These are phyloP conservation scores for Gyps fulvus DNA, from an alignment of 2,113 vertebrate species.

Conservation along the genomic window DNA sequence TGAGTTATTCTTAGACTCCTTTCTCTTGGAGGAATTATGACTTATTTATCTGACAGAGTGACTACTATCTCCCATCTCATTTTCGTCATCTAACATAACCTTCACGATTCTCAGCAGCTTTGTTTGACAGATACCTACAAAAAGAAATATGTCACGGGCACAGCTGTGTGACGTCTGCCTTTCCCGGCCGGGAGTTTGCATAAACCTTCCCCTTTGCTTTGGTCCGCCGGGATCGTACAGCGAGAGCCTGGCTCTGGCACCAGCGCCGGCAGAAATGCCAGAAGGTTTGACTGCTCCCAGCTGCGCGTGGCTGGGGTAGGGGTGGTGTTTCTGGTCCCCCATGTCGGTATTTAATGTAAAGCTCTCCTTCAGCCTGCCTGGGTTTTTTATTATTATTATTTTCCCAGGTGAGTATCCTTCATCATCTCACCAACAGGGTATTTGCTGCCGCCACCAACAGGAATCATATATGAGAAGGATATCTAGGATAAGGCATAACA, in stretches of 20 bases:
- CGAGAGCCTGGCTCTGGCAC: background rate
- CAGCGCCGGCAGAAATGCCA: background rate
- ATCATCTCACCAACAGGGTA: background rate
- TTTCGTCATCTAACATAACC: background rate
- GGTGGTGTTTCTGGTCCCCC: too few relatives aligned
- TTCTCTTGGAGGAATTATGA: background rate
- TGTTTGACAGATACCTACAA: background rate
- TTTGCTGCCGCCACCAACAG: background rate
- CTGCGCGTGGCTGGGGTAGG: accelerated
- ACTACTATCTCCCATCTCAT: background rate
- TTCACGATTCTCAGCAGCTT: background rate
- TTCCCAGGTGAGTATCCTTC: background rate
- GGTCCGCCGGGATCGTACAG: background rate
- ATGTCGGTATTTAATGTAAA: accelerated
- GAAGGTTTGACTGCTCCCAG: background rate
- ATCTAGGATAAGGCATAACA: accelerated
- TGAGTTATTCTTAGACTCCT: conserved; percentile 25
- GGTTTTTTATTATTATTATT: background rate
- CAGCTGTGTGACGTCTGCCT: background rate
- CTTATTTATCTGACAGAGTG: background rate
- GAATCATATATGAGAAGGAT: background rate
- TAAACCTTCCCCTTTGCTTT: background rate
- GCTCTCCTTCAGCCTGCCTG: background rate
- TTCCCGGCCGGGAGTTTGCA: background rate
- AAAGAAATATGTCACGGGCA: background rate